These are phyloP conservation scores for Chrysopilus asiliformis DNA, from an alignment of 2,888 invertebrate genomes.

Conservation along the genomic window DNA sequence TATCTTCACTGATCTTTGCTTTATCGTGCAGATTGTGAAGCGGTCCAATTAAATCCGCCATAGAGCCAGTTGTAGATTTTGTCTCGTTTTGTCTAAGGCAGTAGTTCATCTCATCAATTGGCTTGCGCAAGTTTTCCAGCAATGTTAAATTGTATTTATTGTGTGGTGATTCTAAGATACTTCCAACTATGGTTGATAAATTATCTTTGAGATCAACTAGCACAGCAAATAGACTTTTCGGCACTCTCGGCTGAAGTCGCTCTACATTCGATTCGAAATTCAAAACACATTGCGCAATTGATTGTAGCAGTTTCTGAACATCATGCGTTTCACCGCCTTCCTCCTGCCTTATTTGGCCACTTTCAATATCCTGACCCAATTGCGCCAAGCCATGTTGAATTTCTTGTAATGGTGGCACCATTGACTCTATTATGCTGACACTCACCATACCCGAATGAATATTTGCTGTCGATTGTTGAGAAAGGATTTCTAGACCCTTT, in stretches of 20 bases:
- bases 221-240: constrained; percentile 22
- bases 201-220: constrained; percentile 38
- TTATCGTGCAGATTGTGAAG: constrained; percentile 29
- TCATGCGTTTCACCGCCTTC: constrained; percentile 29
- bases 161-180: constrained; percentile 39
- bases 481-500: constrained; percentile 42
- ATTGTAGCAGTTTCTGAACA: constrained; percentile 33
- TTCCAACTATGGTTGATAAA: constrained; percentile 43
- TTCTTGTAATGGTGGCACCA: constrained; percentile 45
- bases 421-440: constrained; percentile 34
- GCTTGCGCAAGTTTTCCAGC: constrained; percentile 39
- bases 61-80: constrained; percentile 30
- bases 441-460: constrained; percentile 33
- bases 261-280: constrained; percentile 35
- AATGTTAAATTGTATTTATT: constrained; percentile 34
- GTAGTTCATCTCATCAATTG: constrained; percentile 39
- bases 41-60: constrained; percentile 32
- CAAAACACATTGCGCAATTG: constrained; percentile 33
- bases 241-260: constrained; percentile 21
- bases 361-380: constrained; percentile 36
- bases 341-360: constrained; percentile 28
- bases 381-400: constrained; percentile 41
- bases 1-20: constrained; percentile 26
- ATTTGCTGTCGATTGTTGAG: constrained; percentile 25
- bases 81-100: constrained; percentile 35